Conservation (phyloP, 2,888 invertebrate species). For the Leptopilina drosophilae region DNA sequence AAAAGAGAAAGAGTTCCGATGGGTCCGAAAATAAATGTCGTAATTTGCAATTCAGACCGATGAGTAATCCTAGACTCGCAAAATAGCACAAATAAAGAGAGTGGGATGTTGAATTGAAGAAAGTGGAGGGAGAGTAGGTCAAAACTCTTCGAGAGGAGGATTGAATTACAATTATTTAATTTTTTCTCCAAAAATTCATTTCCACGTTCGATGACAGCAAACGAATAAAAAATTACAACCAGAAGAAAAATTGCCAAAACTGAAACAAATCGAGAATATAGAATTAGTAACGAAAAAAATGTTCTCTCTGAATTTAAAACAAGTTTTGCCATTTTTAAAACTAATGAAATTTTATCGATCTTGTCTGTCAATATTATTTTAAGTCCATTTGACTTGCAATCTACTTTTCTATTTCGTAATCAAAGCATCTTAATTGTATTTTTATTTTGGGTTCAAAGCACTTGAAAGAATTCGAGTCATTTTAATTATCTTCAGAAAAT, state of each 20-base stretch:
- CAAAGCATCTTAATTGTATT: neutral
- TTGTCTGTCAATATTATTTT: neutral
- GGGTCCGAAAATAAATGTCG: slow-evolving; percentile 18
- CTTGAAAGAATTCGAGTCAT: neutral
- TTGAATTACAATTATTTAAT: slow-evolving; percentile 1
- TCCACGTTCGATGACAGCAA: neutral
- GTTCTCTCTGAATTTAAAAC: too few relatives aligned
- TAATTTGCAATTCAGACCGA: slow-evolving; percentile 39
- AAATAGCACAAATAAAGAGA: slow-evolving; percentile 32
- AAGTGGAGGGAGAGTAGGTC: slow-evolving; percentile 23
- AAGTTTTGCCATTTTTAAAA: too few relatives aligned
- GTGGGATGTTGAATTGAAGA: slow-evolving; percentile 26
- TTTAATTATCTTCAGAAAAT: neutral
- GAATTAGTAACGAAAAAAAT: too few relatives aligned
- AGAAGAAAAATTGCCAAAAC: too few relatives aligned
- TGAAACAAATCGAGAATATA: too few relatives aligned
- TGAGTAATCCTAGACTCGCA: slow-evolving; percentile 33
- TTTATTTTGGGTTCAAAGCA: neutral
- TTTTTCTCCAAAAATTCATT: neutral
- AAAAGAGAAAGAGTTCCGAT: slow-evolving; percentile 27
- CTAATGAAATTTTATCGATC: slow-evolving; percentile 11
- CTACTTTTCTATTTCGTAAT: neutral
- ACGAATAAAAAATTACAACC: too few relatives aligned
- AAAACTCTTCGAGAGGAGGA: neutral
- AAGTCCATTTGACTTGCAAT: neutral